Base-by-base conservation (phyloP, 2,113 vertebrate genomes). In the Excalfactoria chinensis region DNA sequence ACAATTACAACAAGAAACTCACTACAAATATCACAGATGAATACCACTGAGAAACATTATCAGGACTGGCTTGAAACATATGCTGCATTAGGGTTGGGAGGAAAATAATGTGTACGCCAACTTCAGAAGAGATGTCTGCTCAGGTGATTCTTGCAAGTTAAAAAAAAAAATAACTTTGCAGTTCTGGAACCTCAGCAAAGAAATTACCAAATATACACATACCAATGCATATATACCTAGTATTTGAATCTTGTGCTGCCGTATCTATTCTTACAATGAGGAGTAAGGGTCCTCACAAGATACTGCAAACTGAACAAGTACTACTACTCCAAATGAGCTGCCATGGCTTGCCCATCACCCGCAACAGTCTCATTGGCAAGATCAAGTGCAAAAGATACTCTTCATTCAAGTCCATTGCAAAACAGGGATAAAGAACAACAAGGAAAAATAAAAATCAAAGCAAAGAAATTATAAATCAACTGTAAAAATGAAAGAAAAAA, bases 1-100 rank as follows among this genome's bases (percentile, higher is more conserved):
- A 71, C 73, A 97, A 82, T 95, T 94, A 93, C n/a, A 94, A 72
- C 64, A 23, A 85, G 48, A 95, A 93, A 95, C 63, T 96, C 88
- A 84, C 89, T 87, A 60, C 74, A 91, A 88, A 88, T 89, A 94
- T 66, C 74, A 89, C 43, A 67, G 67, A 97, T 84, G 77, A 94
- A 95, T 84, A 83, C 68, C 55, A 70, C 72, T 35, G 71, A 49
- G 92, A 93, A 93, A 63, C 69, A 91, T 94, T 88, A 89, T 82
- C 93, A 84, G 93, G 81, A 94, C 63, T 82, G 72, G 68, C 59
- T 89, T 58, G 73, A 96, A 97, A 95, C 86, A 92, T 63, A 89
- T 59, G 73, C 37, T 95, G 44, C 41, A 71, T 43, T 79, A 73
- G 28, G 78, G 70, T 40, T 83, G 64, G 26, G 35, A 13, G 15